Evolutionary conservation across 2,797 vertebrate genomes (phyloP), one percentile per base, ranked within the genome.

Genomic region (Crenichthys baileyi): DNA sequence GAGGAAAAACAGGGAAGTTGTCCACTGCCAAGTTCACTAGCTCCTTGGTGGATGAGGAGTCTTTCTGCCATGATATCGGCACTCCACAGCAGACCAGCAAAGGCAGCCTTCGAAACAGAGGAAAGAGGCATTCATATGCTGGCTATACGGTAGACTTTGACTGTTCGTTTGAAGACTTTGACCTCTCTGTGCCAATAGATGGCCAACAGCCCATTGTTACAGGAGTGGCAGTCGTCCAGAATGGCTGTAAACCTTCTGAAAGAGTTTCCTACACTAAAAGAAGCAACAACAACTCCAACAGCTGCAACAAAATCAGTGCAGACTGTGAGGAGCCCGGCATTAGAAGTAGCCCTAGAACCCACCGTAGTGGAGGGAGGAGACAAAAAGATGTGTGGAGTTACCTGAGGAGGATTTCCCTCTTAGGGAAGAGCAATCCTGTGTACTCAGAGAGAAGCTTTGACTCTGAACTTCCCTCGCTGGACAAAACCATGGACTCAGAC

Each of bases 301-400:
- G 93, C 81, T 91, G 94, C 76, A 96, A 91, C 87, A 96, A 92
- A 83, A 89, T 92, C 24, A 85, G 85, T 22, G 51, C 90, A 20
- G 85, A 78, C 55, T 92, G 82, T 39, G 96, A 96, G 75, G 96
- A 95, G 72, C 89, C 93, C 24, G 82, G 81, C 83, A 84, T 88
- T 63, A 96, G 92, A 85, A 91, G 90, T 55, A 94, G 94, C 84
- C 78, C 90, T 2, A 92, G 90, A 88, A 91, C 93, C 78, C 90
- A 90, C 76, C 89, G 87, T 78, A 92, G 93, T 53, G 89, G 87
- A 82, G 91, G 89, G 75, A 95, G 93, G 81, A 95, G 88, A 84
- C 91, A 95, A 44, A 96, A 95, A 82, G 97, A 97, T 68, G 96
- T 98, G 80, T 98, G 97, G 96, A 97, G 94, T 88, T 98, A 97